phyloP scores from a whole-genome alignment of 1,140 invertebrate genomes.

The Chrysopa pallens region DNA sequence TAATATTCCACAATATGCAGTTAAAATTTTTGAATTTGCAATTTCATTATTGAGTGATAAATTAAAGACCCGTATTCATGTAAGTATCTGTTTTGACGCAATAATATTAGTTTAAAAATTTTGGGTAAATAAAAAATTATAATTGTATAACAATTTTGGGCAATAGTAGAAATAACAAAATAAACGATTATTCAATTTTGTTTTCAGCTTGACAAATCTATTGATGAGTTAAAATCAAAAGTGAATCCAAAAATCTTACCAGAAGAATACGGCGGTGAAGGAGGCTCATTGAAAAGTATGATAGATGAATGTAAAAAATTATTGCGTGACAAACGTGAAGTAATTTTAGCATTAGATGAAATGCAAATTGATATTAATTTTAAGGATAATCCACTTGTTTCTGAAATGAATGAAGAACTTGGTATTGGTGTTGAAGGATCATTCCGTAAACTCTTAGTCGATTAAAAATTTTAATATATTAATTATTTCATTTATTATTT shows the following conservation, averaged over 20 bases:
- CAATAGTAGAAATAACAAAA: no score
- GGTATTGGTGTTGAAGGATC: conserved; percentile 50
- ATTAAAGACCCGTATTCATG: conserved; percentile 52
- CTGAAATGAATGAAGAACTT: conserved; percentile 42
- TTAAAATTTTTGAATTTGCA: conserved; percentile 59
- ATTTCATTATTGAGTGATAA: conserved; percentile 65
- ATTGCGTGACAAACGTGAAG: conserved; percentile 38
- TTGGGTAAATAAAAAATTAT: no score
- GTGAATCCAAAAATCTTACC: conserved; percentile 59
- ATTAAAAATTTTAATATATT: conserved; percentile 29
- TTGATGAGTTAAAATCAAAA: conserved; percentile 46
- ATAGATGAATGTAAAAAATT: conserved; percentile 52
- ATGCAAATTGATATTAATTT: conserved; percentile 54
- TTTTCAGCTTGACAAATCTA: conserved; percentile 47
- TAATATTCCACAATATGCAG: conserved; percentile 58
- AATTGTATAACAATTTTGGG: no score
- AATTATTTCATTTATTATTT: no score
- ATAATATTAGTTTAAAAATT: no score
- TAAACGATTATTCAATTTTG: neutral
- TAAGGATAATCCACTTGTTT: conserved; percentile 36
- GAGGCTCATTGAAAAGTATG: conserved; percentile 60
- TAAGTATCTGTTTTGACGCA: conserved; percentile 21
- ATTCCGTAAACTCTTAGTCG: conserved; percentile 65
- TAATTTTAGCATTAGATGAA: conserved; percentile 55
- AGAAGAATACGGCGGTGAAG: conserved; percentile 66